phyloP scores from a whole-genome alignment of 2,888 invertebrate species.

The Ennomos erosarius region DNA sequence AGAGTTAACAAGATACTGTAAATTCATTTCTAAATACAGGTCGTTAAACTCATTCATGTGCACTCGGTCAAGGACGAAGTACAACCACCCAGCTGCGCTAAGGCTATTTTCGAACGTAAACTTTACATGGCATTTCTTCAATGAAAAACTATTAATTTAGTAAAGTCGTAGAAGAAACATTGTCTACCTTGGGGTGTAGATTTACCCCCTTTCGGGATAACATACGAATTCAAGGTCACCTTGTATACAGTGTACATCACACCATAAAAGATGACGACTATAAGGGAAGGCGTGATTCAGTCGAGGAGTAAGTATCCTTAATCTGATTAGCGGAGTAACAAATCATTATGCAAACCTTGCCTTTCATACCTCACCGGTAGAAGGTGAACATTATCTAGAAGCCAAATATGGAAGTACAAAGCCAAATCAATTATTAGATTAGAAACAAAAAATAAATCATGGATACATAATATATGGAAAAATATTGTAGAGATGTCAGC shows the following conservation, averaged over 20 bases:
- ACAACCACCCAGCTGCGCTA: no score
- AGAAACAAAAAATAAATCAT: slow-evolving; percentile 29
- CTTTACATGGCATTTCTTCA: no score
- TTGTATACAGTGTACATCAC: neutral
- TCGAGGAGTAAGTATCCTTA: slow-evolving; percentile 22
- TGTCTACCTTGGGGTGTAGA: no score
- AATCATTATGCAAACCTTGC: slow-evolving; percentile 33
- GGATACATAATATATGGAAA: slow-evolving; percentile 19
- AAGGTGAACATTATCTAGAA: slow-evolving; percentile 22
- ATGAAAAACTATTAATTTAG: no score
- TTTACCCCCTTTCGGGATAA: no score
- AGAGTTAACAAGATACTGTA: no score
- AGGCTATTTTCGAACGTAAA: no score
- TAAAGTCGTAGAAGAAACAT: no score
- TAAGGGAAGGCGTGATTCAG: slow-evolving; percentile 22
- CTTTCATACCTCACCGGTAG: slow-evolving; percentile 24
- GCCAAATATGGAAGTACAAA: slow-evolving; percentile 27
- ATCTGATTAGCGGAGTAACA: slow-evolving; percentile 34
- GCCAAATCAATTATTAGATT: slow-evolving; percentile 23
- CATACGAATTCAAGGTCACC: no score
- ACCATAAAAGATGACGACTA: neutral
- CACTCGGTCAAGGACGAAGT: no score
- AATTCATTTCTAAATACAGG: no score
- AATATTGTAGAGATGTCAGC: slow-evolving; percentile 35
- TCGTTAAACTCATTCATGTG: no score